A percentile compares a stretch with the other conserved stretches of the same genome.
phyloP scores from a whole-genome alignment of 2,888 invertebrate species.

The Cyclophora albipunctata region DNA sequence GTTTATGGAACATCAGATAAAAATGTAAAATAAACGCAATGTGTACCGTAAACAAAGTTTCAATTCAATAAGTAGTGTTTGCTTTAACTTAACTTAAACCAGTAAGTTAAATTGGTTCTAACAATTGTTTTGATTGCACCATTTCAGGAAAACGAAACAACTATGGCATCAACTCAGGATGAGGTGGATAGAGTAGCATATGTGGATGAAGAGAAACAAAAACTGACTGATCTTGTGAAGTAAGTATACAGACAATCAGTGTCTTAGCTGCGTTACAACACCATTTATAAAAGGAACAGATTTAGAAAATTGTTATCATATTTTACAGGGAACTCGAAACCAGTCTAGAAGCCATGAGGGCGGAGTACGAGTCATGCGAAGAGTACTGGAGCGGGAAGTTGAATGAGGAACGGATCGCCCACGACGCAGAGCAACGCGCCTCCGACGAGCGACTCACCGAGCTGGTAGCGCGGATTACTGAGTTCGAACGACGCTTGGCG shows the following conservation, averaged over 20 bases:
- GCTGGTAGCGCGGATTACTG: constrained; percentile 83
- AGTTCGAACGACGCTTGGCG: constrained; percentile 84
- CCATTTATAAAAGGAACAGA: no score
- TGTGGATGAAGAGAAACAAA: constrained; percentile 44
- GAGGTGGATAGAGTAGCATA: background rate
- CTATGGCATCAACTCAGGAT: constrained; percentile 3
- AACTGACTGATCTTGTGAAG: constrained; percentile 41
- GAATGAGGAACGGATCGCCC: constrained; percentile 83
- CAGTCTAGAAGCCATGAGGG: constrained; percentile 82
- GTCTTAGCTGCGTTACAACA: no score
- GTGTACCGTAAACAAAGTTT: no score
- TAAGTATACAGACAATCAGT: constrained; percentile 19
- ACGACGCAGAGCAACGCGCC: constrained; percentile 83
- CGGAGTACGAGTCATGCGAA: constrained; percentile 89
- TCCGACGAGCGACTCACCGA: constrained; percentile 85
- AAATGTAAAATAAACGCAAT: no score
- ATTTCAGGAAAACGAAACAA: no score
- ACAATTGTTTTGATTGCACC: no score
- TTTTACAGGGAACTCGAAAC: constrained; percentile 79
- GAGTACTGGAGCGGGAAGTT: constrained; percentile 90
- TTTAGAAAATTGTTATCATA: no score
- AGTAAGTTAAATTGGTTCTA: no score
- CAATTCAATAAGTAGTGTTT: no score
- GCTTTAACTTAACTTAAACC: no score
- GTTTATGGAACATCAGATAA: no score